Percentiles rank a stretch among this genome's conserved stretches.
Conservation (phyloP, 2,113 vertebrate species). For the Laterallus jamaicensis region DNA sequence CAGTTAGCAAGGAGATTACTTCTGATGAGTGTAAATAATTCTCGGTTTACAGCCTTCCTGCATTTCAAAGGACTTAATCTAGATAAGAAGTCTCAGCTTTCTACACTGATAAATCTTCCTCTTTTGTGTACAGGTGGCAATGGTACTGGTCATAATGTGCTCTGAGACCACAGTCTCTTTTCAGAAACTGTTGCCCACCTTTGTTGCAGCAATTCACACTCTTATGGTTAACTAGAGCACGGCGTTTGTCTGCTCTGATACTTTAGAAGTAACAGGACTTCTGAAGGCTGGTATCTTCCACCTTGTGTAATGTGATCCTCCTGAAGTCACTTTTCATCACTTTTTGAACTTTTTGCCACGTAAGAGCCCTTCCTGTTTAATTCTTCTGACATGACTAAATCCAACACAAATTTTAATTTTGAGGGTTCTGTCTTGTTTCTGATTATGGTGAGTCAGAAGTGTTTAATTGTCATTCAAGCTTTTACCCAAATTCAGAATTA, state of each 20-base stretch:
- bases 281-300: background rate
- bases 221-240: background rate
- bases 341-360: background rate
- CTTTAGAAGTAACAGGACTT: background rate
- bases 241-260: background rate
- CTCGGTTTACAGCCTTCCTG: slow-evolving; percentile 18
- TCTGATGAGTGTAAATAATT: slow-evolving; percentile 34
- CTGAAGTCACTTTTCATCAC: background rate
- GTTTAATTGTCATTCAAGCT: background rate
- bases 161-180: background rate
- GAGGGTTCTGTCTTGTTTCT: background rate
- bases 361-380: background rate
- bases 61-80: slow-evolving; percentile 11
- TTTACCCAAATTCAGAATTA: background rate
- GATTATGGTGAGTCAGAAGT: background rate
- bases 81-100: slow-evolving; percentile 16
- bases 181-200: background rate
- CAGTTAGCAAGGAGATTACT: slow-evolving; percentile 42
- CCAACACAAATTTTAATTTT: background rate
- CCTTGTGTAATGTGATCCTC: background rate
- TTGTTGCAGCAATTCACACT: background rate
- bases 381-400: background rate
- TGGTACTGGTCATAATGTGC: background rate
- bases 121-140: background rate
- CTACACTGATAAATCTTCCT: background rate